A percentile compares a stretch with the other conserved stretches of the same genome.
Conservation (phyloP, 2,797 vertebrate species). For the Gallinago nigripennis region DNA sequence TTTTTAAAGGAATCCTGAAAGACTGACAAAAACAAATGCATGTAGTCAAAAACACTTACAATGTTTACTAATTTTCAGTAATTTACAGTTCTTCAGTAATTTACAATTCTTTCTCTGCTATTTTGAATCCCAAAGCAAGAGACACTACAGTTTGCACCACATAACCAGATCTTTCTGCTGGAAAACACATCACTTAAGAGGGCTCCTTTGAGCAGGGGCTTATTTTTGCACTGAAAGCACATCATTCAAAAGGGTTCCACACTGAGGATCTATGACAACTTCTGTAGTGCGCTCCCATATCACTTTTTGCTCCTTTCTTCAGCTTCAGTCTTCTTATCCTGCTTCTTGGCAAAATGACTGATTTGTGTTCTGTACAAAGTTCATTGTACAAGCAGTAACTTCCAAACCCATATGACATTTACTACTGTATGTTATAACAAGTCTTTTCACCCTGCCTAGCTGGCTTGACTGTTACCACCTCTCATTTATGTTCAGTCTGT, state of each 20-base stretch:
- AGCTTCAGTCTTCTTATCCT: background rate
- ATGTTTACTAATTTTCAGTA: background rate
- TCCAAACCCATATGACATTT: background rate
- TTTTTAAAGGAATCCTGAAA: background rate
- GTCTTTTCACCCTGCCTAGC: background rate
- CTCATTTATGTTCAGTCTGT: background rate
- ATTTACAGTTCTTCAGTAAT: background rate
- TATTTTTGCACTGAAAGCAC: background rate
- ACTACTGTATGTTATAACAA: background rate
- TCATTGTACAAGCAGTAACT: background rate
- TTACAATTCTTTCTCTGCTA: background rate
- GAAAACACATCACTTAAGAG: background rate
- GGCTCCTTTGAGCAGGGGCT: background rate
- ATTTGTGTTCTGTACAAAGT: background rate
- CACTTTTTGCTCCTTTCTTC: background rate
- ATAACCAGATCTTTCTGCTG: background rate
- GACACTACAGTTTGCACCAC: background rate
- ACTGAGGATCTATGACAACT: background rate
- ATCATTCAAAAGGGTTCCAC: background rate
- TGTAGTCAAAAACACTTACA: background rate
- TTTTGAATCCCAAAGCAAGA: background rate
- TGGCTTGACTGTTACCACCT: background rate
- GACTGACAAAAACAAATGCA: background rate
- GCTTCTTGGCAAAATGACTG: background rate
- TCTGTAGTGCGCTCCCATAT: background rate